Base-by-base conservation (phyloP, 2,797 vertebrate species). In the Rhodeus uyekii region DNA sequence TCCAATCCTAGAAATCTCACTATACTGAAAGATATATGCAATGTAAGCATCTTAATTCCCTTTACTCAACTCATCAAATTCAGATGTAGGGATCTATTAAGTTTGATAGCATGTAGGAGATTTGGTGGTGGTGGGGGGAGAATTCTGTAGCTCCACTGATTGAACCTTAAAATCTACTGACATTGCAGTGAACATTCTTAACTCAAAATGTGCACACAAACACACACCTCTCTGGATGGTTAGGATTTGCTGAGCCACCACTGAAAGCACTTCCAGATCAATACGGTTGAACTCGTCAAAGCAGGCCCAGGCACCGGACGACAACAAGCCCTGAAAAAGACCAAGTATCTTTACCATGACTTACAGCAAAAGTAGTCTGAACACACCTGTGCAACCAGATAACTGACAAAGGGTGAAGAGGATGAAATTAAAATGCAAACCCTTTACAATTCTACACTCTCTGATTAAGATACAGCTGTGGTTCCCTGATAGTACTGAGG, bases 281-380 rank as follows among this genome's bases (percentile, higher is more conserved):
- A 98, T 98, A 84, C 96, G 94, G 90, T 98, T 98, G 89, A 98
- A 98, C 88, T 98, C 97, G 89, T 98, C 96, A 91, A 98, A 98
- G 91, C 97, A 97, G 87, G 96, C 96, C 96, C 97, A 98, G 19
- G 96, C 97, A 77, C 96, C 96, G 65, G 96, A 96, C 71, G 95
- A 97, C 90, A 98, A 91, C 79, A 97, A 93, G 34, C 96, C 97
- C 96, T 97, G 84, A 1, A 88, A 88, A 29, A 76, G 81, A 63
- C 53, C 46, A 67, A 38, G 53, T 18, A 78, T 53, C 39, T 78
- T 64, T 76, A 42, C 53, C 38, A 44, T 36, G 10, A 76, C 12
- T 64, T 10, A 27, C 27, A 76, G 55, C 65, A 79, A 7, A 85
- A 64, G 61, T 29, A 44, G 39, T 38, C 48, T 73, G 44, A 1